phyloP scores from a whole-genome alignment of 2,888 invertebrate genomes.

The Acrocera orbiculus region DNA sequence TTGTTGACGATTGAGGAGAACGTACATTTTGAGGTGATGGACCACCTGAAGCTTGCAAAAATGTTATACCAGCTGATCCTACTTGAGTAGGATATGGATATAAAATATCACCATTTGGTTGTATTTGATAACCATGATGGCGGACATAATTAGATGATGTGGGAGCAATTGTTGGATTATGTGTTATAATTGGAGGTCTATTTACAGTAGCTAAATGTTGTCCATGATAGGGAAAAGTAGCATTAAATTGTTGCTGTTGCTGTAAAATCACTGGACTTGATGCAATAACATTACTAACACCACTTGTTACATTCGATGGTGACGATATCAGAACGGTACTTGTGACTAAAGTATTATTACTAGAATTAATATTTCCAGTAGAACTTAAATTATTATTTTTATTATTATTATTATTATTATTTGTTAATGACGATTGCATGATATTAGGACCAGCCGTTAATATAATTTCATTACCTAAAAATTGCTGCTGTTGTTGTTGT shows the following conservation, averaged over 20 bases:
- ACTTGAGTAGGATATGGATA: slow-evolving; percentile 32
- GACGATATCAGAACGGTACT: slow-evolving; percentile 23
- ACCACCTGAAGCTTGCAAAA: slow-evolving; percentile 9
- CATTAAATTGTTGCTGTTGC: slow-evolving; percentile 18
- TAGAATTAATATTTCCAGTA: slow-evolving; percentile 8
- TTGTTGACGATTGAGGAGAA: slow-evolving; percentile 16
- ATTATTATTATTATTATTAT: slow-evolving; percentile 13
- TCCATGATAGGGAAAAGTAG: slow-evolving; percentile 25
- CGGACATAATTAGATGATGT: slow-evolving; percentile 21
- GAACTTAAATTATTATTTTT: slow-evolving; percentile 12
- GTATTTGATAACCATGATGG: slow-evolving; percentile 30
- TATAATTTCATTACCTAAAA: slow-evolving; percentile 11
- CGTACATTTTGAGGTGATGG: slow-evolving; percentile 12
- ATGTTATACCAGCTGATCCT: slow-evolving; percentile 16
- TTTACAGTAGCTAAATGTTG: slow-evolving; percentile 19
- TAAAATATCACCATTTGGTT: slow-evolving; percentile 37
- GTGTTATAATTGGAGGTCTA: slow-evolving; percentile 21
- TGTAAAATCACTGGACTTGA: slow-evolving; percentile 18
- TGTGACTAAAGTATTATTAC: slow-evolving; percentile 12
- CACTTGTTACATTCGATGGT: slow-evolving; percentile 16
- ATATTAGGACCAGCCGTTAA: slow-evolving; percentile 14
- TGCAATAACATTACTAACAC: slow-evolving; percentile 19
- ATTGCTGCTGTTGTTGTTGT: slow-evolving; percentile 15
- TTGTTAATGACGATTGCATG: slow-evolving; percentile 11
- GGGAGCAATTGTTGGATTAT: slow-evolving; percentile 21